Evolutionary conservation across 2,888 invertebrate genomes (phyloP), one percentile per base, ranked within the genome.

Genomic region (Polia nebulosa): DNA sequence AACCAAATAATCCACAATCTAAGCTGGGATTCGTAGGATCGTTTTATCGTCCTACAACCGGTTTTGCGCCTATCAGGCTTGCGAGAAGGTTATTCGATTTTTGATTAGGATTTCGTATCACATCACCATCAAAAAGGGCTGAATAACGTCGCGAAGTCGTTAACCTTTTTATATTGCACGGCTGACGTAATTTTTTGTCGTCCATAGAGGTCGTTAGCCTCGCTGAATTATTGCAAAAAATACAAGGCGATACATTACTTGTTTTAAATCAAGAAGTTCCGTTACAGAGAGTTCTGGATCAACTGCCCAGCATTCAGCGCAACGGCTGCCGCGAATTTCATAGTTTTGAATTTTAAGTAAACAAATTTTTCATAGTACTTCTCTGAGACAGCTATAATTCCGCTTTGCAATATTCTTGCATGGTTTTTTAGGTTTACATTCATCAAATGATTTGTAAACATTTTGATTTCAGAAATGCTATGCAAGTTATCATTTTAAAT

Each of bases 131-230:
- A 49, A 67, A 79, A 82, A 83, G 83, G 80, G 81, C 60, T 52
- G 22, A 66, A 64, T 70, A 45, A 58, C 66, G 59, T 72, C 74
- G 53, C 32, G 62, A 73, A 57, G 82, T 79, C 79, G 55, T 81
- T 81, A 67, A 76, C 82, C 80, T 83, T 77, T 67, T 66, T 72
- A 62, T 78, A 75, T 73, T 63, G 69, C 69, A 68, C 60, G 56
- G 52, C 51, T 74, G 71, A 78, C 72, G 82, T 75, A 78, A 72
- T 61, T 78, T 76, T 78, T 80, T 76, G 78, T 78, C 77, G 58
- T 72, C 66, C 60, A 67, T 52, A 45, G 58, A 80, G 78, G 81
- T 78, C 78, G 64, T 77, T 76, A 64, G 72, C 77, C 78, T 65
- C 63, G 34, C 61, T 64, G 78, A 78, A 77, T 77, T 76, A 80